Evolutionary conservation across 2,113 vertebrate species (phyloP).

Genomic region (Apistogramma diplotaenia): DNA sequence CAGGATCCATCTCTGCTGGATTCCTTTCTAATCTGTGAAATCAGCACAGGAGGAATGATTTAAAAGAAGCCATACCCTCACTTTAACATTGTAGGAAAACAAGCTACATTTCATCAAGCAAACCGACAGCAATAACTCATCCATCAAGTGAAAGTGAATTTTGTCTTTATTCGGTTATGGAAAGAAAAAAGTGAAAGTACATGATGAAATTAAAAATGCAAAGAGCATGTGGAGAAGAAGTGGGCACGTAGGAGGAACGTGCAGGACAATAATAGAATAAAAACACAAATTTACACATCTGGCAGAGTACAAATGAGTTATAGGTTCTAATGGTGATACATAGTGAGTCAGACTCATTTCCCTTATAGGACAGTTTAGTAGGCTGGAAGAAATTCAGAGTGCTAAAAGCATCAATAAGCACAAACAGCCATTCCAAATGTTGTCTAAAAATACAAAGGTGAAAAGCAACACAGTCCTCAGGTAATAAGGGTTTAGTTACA

Average conservation of each 20-base stretch:
- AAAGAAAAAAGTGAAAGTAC: neutral
- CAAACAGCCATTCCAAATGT: neutral
- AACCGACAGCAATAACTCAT: neutral
- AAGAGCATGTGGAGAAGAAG: neutral
- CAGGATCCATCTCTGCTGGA: conserved; percentile 16
- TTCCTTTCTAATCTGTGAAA: conserved; percentile 28
- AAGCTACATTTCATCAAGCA: conserved; percentile 1
- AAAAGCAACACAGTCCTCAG: neutral
- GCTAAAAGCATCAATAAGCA: neutral
- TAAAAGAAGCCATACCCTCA: conserved; percentile 2
- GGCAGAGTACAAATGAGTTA: neutral
- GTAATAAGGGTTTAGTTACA: neutral
- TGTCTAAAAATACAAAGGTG: neutral
- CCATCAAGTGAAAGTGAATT: neutral
- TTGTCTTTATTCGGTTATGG: neutral
- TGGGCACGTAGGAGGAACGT: neutral
- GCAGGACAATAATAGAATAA: neutral
- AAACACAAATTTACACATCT: neutral
- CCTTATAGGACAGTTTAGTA: neutral
- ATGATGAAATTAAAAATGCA: neutral
- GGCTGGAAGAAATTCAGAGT: neutral
- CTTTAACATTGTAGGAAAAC: neutral
- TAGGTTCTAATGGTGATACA: neutral
- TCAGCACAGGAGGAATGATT: conserved; percentile 8
- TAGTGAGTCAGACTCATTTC: neutral